phyloP scores from a whole-genome alignment of 2,113 vertebrate genomes.

The Probosciger aterrimus region DNA sequence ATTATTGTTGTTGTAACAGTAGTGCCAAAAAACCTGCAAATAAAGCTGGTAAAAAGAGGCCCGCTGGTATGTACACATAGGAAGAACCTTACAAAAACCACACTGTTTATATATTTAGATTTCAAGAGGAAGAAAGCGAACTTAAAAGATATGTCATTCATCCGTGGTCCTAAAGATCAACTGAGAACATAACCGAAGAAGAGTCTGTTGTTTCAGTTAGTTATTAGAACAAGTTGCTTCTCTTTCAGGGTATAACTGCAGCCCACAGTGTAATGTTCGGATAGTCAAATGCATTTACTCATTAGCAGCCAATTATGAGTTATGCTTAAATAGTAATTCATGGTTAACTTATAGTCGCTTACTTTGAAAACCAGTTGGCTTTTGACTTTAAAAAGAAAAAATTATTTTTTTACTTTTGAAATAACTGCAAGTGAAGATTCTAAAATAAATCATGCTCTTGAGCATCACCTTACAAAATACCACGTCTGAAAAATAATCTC shows the following conservation, averaged over 20 bases:
- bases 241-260: not conserved
- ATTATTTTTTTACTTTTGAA: not conserved
- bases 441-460: not conserved
- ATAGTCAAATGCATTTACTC: not conserved
- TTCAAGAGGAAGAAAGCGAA: not conserved
- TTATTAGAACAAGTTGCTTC: not conserved
- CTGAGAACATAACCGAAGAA: not conserved
- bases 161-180: not conserved
- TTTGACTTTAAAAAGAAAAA: not conserved
- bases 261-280: not conserved
- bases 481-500: not conserved
- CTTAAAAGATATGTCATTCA: not conserved
- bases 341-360: not conserved
- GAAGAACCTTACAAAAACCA: not conserved
- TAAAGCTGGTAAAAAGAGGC: not conserved
- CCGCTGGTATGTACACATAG: accelerated
- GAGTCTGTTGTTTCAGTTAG: not conserved
- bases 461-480: not conserved
- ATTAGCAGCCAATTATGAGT: not conserved
- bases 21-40: not conserved
- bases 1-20: not conserved
- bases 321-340: not conserved
- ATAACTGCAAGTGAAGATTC: not conserved
- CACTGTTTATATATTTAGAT: not conserved
- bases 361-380: not conserved